Percentiles rank a stretch among this genome's conserved stretches.
Evolutionary conservation across 2,888 invertebrate species (phyloP).

Genomic region (Callyntrura sp.): DNA sequence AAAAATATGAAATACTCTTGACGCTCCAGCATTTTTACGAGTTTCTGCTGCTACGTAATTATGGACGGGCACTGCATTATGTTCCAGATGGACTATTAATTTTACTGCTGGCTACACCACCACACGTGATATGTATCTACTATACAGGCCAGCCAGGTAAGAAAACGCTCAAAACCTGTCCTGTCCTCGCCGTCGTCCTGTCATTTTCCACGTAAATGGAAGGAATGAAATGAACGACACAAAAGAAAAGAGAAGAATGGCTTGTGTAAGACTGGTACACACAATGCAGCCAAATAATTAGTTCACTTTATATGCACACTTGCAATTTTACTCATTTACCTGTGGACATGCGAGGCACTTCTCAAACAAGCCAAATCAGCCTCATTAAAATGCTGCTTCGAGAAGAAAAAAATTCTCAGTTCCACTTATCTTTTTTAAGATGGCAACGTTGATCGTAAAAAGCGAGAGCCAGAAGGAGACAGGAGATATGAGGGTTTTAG

Average conservation of each 20-base stretch:
- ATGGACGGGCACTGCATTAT: not conserved
- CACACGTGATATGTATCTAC: too few relatives aligned
- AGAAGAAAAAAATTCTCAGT: not conserved
- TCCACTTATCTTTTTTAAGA: conserved; percentile 20
- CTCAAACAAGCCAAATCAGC: not conserved
- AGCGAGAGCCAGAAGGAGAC: too few relatives aligned
- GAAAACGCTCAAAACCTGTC: conserved; percentile 23
- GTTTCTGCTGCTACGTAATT: conserved; percentile 39
- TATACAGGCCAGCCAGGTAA: not conserved
- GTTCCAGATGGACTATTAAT: conserved; percentile 5
- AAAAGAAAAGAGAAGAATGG: not conserved
- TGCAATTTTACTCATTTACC: conserved; percentile 32
- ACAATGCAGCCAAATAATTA: conserved; percentile 27
- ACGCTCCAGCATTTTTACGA: not conserved
- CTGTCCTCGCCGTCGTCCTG: not conserved
- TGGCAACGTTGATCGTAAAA: not conserved
- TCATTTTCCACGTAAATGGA: conserved; percentile 25
- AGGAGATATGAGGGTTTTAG: too few relatives aligned
- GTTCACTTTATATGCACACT: not conserved
- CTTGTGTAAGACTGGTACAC: not conserved
- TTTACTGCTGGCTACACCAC: not conserved
- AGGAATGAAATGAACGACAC: not conserved
- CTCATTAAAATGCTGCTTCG: conserved; percentile 9
- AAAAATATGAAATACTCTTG: too few relatives aligned
- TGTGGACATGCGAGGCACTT: not conserved